These are phyloP conservation scores for Drepana arcuata DNA, from an alignment of 1,140 invertebrate genomes.

Conservation along the genomic window DNA sequence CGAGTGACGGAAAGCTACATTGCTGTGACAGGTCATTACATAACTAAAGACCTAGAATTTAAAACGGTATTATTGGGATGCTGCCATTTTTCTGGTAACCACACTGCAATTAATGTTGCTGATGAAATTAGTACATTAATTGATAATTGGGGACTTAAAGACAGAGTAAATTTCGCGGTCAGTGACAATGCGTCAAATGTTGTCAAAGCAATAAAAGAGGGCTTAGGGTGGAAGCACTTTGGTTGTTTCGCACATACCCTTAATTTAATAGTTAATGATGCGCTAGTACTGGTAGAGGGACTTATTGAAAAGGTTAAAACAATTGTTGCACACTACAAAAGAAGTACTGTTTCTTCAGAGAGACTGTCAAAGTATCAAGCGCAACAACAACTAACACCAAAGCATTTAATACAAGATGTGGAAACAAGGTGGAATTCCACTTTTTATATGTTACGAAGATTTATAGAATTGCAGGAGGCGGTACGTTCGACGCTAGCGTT, in stretches of 20 bases:
- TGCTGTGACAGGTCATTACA: no score
- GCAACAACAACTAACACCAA: constrained; percentile 17
- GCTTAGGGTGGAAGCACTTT: constrained; percentile 20
- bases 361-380: constrained; percentile 10
- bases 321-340: constrained; percentile 12
- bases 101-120: no score
- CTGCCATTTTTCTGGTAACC: no score
- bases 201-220: constrained; percentile 19
- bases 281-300: constrained; percentile 2
- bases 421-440: constrained; percentile 9
- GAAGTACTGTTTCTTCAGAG: constrained; percentile 8
- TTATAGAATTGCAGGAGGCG: constrained; percentile 8
- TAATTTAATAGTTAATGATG: constrained; percentile 26
- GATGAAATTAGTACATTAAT: no score
- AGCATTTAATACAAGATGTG: constrained; percentile 10
- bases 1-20: no score
- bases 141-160: no score
- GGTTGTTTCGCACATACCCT: constrained; percentile 28
- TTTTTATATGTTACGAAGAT: constrained; percentile 9
- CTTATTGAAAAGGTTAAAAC: constrained; percentile 12
- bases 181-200: constrained; percentile 35
- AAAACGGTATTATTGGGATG: no score
- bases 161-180: no score
- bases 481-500: constrained; percentile 1
- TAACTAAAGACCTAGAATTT: no score